Percentiles rank a stretch among this genome's conserved stretches.
Conservation (phyloP, 2,797 vertebrate species). For the Limnodromus scolopaceus region DNA sequence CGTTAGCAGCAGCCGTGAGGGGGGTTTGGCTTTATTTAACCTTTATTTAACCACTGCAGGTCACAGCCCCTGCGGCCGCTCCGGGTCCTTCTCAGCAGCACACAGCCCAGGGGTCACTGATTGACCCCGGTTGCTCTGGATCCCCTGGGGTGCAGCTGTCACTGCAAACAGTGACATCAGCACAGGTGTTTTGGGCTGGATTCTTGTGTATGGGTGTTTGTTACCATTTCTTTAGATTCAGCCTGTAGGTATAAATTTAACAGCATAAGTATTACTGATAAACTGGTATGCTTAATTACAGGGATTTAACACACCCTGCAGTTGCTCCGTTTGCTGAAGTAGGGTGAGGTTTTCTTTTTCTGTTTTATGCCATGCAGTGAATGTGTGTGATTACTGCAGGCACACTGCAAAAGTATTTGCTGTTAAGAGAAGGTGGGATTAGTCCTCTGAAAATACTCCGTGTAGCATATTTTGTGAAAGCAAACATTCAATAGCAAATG, state of each 20-base stretch:
- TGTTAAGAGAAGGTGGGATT: not conserved
- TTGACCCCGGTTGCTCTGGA: fast-evolving
- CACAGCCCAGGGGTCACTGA: fast-evolving
- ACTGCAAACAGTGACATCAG: fast-evolving
- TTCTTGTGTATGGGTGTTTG: not conserved
- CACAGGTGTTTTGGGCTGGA: not conserved
- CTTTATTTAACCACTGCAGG: not conserved
- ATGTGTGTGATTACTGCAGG: not conserved
- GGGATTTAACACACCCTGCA: not conserved
- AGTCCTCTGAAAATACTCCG: not conserved
- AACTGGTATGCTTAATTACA: not conserved
- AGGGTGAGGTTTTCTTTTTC: not conserved
- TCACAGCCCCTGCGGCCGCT: not conserved
- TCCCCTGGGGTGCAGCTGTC: not conserved
- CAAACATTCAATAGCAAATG: not conserved
- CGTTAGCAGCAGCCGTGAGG: fast-evolving
- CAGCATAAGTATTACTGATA: not conserved
- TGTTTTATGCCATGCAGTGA: not conserved
- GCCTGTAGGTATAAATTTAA: not conserved
- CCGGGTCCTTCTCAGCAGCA: not conserved
- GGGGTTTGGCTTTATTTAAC: not conserved
- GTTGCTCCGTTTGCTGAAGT: not conserved
- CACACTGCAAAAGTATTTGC: not conserved
- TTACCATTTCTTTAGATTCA: not conserved
- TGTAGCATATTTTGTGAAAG: not conserved